Evolutionary conservation across 2,797 vertebrate genomes (phyloP).

Genomic region (Pyrocephalus nanus): DNA sequence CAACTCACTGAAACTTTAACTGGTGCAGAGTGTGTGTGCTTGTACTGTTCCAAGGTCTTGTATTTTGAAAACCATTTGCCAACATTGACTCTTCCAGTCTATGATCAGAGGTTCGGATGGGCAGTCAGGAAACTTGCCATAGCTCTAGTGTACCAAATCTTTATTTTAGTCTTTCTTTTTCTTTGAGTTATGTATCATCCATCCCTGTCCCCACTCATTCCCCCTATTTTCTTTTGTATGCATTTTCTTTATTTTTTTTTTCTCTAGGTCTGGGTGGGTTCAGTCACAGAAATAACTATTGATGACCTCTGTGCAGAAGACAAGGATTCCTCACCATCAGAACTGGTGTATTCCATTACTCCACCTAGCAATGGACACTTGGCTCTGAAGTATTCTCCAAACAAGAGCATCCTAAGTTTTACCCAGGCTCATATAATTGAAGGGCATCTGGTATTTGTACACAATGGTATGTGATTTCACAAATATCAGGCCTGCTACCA

Average conservation of each 20-base stretch:
- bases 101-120: background rate
- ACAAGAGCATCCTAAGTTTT: constrained; percentile 84
- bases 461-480: constrained; percentile 79
- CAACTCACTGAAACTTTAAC: background rate
- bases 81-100: background rate
- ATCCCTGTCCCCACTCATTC: fast-evolving
- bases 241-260: background rate
- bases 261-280: constrained; percentile 87
- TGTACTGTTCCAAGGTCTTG: background rate
- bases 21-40: background rate
- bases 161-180: background rate
- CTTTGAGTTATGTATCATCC: background rate
- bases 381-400: constrained; percentile 84
- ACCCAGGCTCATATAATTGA: constrained; percentile 86
- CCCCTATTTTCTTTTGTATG: background rate
- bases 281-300: constrained; percentile 84
- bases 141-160: background rate
- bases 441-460: constrained; percentile 86
- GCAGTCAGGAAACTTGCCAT: background rate
- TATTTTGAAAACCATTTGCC: background rate
- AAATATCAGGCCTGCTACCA: background rate
- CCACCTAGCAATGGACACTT: constrained; percentile 88
- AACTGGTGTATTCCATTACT: constrained; percentile 83
- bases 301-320: constrained; percentile 84
- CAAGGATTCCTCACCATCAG: constrained; percentile 77